Conservation (phyloP, 2,797 vertebrate species). For the Holocentrus rufus region DNA sequence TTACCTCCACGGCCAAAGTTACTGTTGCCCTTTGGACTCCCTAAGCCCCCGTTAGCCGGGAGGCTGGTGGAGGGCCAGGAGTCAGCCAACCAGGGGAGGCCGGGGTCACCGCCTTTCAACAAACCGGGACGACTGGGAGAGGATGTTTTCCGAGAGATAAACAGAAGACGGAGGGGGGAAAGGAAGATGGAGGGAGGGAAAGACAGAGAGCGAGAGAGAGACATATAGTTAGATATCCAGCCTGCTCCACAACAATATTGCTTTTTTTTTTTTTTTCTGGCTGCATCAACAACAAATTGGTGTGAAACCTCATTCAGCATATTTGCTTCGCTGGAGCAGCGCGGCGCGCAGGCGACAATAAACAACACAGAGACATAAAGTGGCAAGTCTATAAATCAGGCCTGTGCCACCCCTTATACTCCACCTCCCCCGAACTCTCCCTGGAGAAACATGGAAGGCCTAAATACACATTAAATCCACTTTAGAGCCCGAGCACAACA, state of each 20-base stretch:
- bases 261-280: slow-evolving; percentile 70
- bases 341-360: slow-evolving; percentile 72
- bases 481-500: slow-evolving; percentile 82
- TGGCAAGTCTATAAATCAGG: slow-evolving; percentile 84
- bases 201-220: slow-evolving; percentile 19
- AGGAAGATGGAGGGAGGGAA: slow-evolving; percentile 22
- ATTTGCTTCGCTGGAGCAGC: slow-evolving; percentile 72
- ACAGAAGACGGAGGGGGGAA: slow-evolving; percentile 1
- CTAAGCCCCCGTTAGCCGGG: slow-evolving; percentile 89
- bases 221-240: slow-evolving; percentile 59
- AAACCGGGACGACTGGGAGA: slow-evolving; percentile 88
- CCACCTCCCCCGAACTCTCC: slow-evolving; percentile 67
- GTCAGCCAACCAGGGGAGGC: slow-evolving; percentile 94
- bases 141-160: slow-evolving; percentile 44
- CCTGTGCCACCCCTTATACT: slow-evolving; percentile 62
- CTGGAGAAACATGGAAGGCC: slow-evolving; percentile 70
- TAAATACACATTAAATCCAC: slow-evolving; percentile 82
- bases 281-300: slow-evolving; percentile 78
- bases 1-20: slow-evolving; percentile 94
- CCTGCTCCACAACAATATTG: slow-evolving; percentile 41
- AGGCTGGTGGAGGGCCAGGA: slow-evolving; percentile 96
- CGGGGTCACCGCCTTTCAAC: slow-evolving; percentile 90
- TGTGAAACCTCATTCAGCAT: slow-evolving; percentile 78
- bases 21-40: slow-evolving; percentile 87
- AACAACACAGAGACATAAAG: slow-evolving; percentile 81